phyloP scores from a whole-genome alignment of 2,113 vertebrate species.

The Dunckerocampus dactyliophorus region DNA sequence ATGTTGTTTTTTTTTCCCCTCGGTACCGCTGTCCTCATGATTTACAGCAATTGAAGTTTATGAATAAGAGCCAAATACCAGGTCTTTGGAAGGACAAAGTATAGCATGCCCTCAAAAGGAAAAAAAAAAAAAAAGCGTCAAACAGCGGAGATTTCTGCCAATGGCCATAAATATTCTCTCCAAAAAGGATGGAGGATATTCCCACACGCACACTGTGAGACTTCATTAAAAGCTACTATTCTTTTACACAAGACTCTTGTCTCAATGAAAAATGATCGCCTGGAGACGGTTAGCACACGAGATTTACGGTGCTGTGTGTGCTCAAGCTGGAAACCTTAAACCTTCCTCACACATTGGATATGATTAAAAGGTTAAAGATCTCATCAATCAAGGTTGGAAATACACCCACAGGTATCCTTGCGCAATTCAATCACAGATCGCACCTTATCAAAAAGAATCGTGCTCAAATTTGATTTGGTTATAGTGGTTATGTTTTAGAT shows the following conservation, averaged over 20 bases:
- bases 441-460: no score
- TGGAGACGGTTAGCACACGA: constrained; percentile 5
- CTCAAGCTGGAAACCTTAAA: no score
- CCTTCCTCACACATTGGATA: neutral
- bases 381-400: constrained; percentile 47
- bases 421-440: no score
- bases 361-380: constrained; percentile 26
- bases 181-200: constrained; percentile 30
- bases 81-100: constrained; percentile 19
- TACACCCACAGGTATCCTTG: constrained; percentile 17
- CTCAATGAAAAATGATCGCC: constrained; percentile 23
- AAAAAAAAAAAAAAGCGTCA: neutral
- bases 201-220: constrained; percentile 37
- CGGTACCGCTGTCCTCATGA: neutral
- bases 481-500: no score
- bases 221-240: constrained; percentile 41
- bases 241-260: constrained; percentile 16
- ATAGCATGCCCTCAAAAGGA: constrained; percentile 4
- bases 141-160: constrained; percentile 25
- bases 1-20: neutral
- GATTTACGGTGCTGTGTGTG: constrained; percentile 13
- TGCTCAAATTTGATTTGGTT: no score
- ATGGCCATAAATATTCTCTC: constrained; percentile 39
- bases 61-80: neutral
- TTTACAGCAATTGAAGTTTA: neutral